Base-by-base conservation (phyloP, 2,888 invertebrate species). In the Odontothrips loti region DNA sequence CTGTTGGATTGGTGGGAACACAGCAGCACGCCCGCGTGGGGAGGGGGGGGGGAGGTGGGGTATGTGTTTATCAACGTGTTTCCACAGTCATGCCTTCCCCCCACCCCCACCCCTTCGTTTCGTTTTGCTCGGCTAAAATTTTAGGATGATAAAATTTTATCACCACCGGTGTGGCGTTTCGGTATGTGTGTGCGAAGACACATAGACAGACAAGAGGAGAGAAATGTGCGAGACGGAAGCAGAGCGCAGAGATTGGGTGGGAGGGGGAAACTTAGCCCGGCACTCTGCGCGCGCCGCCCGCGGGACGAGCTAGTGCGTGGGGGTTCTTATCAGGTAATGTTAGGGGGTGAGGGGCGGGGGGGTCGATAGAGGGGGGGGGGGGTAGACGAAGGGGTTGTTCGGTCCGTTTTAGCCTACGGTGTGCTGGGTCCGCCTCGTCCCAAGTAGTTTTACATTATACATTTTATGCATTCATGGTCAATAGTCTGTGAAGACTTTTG, bases 391-490 rank as follows among this genome's bases (percentile, higher is more conserved):
- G 34, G 34, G 34, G 34, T 43, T 43, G 34, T 43, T 43, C 34
- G 34, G 34, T 2, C 34, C 34, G 34, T 43, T 2, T 43, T 43
- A 43, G 34, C 34, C 34, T 6, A 43, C 34, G 34, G 34, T 43
- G 34, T 43, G 34, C 34, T 43, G 34, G 3, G 34, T 43, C 34
- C 34, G 34, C 34, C 34, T 6, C 34, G 27, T 27, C 23, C 11
- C 68, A 27, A 75, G 68, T 75, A 75, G 68, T 75, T 75, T 27
- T 23, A 27, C 68, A 75, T 75, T 75, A 75, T 75, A 27, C 68
- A 75, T 75, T 75, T 75, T 75, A 75, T 58, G n/a, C 58, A 58
- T 58, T 58, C 58, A 58, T 75, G 68, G 27, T 27, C 68, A 75
- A 23, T 75, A 75, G 68, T 75, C 68, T 75, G 68, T 75, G 10